phyloP scores from a whole-genome alignment of 1,140 invertebrate species.

The Papilio glaucus region DNA sequence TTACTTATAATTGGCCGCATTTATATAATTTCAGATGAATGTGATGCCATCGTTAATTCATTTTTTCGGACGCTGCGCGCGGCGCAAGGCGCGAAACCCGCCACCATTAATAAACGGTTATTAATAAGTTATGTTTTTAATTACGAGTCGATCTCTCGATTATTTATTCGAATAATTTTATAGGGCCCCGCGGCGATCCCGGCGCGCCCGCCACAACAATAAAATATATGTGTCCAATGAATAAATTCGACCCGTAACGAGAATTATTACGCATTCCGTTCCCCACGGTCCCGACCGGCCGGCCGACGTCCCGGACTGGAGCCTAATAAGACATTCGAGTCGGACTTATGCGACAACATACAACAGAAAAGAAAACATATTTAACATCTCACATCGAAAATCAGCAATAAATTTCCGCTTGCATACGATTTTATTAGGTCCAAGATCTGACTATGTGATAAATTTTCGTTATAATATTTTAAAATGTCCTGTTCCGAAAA shows the following conservation, averaged over 20 bases:
- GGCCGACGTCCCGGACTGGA: conserved; percentile 48
- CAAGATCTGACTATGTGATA: no score
- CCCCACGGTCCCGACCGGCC: conserved; percentile 43
- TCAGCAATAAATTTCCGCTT: no score
- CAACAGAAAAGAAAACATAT: not conserved
- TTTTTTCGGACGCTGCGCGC: conserved; percentile 33
- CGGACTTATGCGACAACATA: conserved; percentile 6
- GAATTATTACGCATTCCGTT: conserved; percentile 72
- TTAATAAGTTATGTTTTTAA: conserved; percentile 82
- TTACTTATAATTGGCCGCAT: not conserved
- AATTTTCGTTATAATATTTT: no score
- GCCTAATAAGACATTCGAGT: conserved; percentile 41
- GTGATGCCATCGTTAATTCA: conserved; percentile 39
- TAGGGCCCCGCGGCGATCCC: conserved; percentile 73
- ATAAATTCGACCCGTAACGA: conserved; percentile 81
- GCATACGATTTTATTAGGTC: no score
- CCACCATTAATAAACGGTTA: conserved; percentile 77
- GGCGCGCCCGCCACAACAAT: conserved; percentile 65
- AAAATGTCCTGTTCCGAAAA: no score
- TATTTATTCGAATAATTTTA: conserved; percentile 82
- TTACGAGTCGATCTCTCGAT: conserved; percentile 69
- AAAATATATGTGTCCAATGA: conserved; percentile 75
- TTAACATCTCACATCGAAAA: no score
- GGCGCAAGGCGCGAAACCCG: conserved; percentile 70
- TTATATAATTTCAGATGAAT: conserved; percentile 41